phyloP scores from a whole-genome alignment of 2,113 vertebrate species.

The Euleptes europaea region DNA sequence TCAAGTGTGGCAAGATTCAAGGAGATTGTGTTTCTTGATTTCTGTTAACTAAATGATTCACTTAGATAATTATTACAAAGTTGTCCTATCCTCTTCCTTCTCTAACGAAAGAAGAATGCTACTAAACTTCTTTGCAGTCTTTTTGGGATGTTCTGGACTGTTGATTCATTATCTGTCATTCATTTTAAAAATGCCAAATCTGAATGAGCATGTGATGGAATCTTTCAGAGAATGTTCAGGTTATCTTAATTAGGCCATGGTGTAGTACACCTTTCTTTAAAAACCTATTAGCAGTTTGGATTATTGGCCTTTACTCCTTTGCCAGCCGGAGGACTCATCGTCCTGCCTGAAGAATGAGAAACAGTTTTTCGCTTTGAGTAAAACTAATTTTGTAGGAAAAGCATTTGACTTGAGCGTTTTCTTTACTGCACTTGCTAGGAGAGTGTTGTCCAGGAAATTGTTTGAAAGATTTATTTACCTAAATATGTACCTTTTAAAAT shows the following conservation, averaged over 20 bases:
- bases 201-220: background rate
- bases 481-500: too few relatives aligned
- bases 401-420: too few relatives aligned
- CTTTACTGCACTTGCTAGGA: too few relatives aligned
- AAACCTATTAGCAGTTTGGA: background rate
- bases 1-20: background rate
- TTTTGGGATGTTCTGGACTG: background rate
- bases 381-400: background rate
- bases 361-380: background rate
- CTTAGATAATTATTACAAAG: background rate
- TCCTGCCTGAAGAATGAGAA: background rate
- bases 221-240: background rate
- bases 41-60: background rate
- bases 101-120: background rate
- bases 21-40: background rate
- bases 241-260: background rate
- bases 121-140: conserved; percentile 7
- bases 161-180: background rate
- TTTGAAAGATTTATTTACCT: too few relatives aligned
- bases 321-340: background rate
- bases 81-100: rapidly evolving
- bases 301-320: background rate
- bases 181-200: background rate
- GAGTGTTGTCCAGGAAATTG: too few relatives aligned
- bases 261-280: background rate